phyloP scores from a whole-genome alignment of 1,140 invertebrate species.

The Brachionus rotundiformis region DNA sequence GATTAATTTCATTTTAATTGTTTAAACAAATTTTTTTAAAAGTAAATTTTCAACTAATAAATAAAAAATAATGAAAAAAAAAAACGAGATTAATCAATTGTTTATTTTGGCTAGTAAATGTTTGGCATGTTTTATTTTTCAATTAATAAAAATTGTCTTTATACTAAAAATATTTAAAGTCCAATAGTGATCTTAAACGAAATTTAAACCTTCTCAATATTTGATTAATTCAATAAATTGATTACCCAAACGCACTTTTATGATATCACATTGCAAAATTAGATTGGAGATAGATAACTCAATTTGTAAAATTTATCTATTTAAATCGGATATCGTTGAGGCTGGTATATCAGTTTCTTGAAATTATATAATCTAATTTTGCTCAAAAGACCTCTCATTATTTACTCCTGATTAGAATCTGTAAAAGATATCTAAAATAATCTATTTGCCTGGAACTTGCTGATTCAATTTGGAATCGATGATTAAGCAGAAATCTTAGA shows the following conservation, averaged over 20 bases:
- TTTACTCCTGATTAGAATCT: background rate
- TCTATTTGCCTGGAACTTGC: background rate
- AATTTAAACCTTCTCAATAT: background rate
- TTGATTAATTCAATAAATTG: background rate
- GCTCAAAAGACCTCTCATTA: background rate
- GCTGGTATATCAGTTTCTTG: background rate
- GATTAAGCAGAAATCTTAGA: conserved; percentile 11
- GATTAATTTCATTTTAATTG: too few relatives aligned
- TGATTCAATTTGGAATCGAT: conserved; percentile 14
- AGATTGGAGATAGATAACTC: background rate
- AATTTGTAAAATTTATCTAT: background rate
- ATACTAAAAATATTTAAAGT: background rate
- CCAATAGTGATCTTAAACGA: background rate
- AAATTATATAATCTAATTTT: background rate
- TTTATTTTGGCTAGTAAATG: background rate
- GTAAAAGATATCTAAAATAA: background rate
- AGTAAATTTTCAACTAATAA: background rate
- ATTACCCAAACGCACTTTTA: background rate
- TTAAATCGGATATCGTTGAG: background rate
- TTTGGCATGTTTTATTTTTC: background rate
- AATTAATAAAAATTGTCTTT: background rate
- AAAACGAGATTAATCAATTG: background rate
- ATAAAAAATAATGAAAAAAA: background rate
- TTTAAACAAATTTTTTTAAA: too few relatives aligned
- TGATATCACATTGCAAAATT: conserved; percentile 2